Conservation (phyloP, 2,113 vertebrate genomes). For the Nerophis lumbriciformis region DNA sequence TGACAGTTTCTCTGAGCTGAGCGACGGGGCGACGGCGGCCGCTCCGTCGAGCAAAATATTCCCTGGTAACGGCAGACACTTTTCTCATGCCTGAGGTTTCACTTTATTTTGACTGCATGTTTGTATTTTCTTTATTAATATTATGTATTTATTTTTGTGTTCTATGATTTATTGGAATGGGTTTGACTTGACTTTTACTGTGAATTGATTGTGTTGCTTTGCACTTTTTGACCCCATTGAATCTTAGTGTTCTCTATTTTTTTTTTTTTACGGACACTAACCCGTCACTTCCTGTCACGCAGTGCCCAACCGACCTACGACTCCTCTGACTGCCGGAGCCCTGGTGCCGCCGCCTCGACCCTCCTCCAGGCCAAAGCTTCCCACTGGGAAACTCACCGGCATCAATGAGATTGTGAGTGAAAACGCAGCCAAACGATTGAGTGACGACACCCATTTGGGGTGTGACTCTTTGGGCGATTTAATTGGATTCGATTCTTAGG, state of each 20-base stretch:
- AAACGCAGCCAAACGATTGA: neutral
- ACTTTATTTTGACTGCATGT: conserved; percentile 4
- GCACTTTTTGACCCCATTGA: conserved; percentile 8
- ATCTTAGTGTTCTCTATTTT: neutral
- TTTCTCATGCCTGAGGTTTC: conserved; percentile 33
- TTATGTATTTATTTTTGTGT: conserved; percentile 23
- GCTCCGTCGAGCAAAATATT: conserved; percentile 64
- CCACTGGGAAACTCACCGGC: conserved; percentile 85
- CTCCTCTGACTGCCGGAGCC: conserved; percentile 81
- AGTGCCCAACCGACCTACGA: conserved; percentile 79
- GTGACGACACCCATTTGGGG: too few species aligned
- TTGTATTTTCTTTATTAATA: neutral
- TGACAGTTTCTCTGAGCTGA: conserved; percentile 57
- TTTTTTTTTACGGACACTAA: neutral
- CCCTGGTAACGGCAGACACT: conserved; percentile 69
- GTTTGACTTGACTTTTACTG: conserved; percentile 14
- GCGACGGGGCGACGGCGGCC: conserved; percentile 62
- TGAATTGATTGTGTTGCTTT: neutral
- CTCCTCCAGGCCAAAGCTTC: conserved; percentile 89
- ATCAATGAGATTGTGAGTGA: conserved; percentile 93
- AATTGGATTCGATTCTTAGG: too few species aligned
- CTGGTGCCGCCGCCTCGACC: conserved; percentile 92
- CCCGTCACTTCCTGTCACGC: conserved; percentile 28
- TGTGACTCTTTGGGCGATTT: too few species aligned
- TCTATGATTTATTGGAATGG: conserved; percentile 18